Percentiles rank a stretch among this genome's conserved stretches.
Conservation (phyloP, 2,888 invertebrate species). For the Stegophylla sp. region DNA sequence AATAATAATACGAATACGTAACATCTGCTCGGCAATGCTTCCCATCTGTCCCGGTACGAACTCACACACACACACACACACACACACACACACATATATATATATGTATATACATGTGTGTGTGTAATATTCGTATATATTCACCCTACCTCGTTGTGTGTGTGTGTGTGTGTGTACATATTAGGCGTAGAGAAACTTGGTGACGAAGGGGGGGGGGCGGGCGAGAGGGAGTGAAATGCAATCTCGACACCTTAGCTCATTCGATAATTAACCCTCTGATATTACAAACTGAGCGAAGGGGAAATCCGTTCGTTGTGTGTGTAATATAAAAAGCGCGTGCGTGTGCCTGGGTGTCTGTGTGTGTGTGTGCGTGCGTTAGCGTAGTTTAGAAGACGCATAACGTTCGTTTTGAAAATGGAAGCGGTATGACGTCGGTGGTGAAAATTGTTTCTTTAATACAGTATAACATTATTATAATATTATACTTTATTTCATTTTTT, state of each 20-base stretch:
- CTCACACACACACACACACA: not conserved
- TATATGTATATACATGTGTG: not conserved
- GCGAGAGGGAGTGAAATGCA: slow-evolving; percentile 20
- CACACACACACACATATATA: not conserved
- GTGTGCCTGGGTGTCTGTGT: too few species aligned
- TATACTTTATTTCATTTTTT: too few species aligned
- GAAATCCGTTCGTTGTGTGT: not conserved
- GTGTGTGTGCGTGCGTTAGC: not conserved
- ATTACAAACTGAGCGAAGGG: slow-evolving; percentile 22
- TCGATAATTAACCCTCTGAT: slow-evolving; percentile 55
- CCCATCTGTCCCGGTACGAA: slow-evolving; percentile 31
- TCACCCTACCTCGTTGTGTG: not conserved
- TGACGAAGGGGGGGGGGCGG: too few species aligned
- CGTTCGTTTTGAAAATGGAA: slow-evolving; percentile 9
- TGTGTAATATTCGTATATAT: slow-evolving; percentile 30
- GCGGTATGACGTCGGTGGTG: not conserved
- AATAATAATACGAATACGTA: slow-evolving; percentile 45
- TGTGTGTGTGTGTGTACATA: not conserved
- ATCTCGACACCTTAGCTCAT: slow-evolving; percentile 53
- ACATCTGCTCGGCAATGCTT: slow-evolving; percentile 49
- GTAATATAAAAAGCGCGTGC: not conserved
- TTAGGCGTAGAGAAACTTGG: too few species aligned
- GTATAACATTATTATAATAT: not conserved
- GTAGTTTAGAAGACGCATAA: slow-evolving; percentile 13
- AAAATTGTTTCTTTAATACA: not conserved